Evolutionary conservation across 1,140 invertebrate genomes (phyloP), one percentile per base, ranked within the genome.

Genomic region (Cyrtorhinus lividipennis): DNA sequence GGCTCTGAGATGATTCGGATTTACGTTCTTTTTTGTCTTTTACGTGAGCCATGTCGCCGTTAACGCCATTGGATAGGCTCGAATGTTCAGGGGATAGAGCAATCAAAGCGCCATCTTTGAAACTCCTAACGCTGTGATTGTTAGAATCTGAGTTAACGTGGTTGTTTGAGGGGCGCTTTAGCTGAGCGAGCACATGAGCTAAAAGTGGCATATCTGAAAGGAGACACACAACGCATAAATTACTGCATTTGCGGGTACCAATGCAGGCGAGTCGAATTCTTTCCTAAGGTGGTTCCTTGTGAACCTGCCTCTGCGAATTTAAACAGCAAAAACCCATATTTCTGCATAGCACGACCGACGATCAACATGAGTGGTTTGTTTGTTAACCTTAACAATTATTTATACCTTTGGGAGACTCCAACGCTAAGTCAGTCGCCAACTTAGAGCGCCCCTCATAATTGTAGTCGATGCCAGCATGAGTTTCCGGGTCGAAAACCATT

Each of bases 401-500:
- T n/a, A n/a, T n/a, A n/a, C n/a, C n/a, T n/a, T n/a, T n/a, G n/a
- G 38, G 23, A 45, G 72, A 73, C 65, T 72, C 73, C 45, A 81
- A 73, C 63, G 75, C 76, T 65, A 82, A 73, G 64, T 81, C 75
- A 68, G 80, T 75, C 1, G 73, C 74, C 44, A 82, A 68, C 72
- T 80, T 78, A 63, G 75, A 73, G 68, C 79, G 75, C 27, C 76
- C 77, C 67, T 72, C 68, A 68, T 80, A 80, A 62, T 76, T 72
- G 69, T 78, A 80, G 65, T 76, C 74, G 65, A 74, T 76, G 18
- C 77, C 81, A 68, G 78, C 71, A 65, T 81, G 81, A 22, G 81
- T 78, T 75, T 87, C 85, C 61, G 82, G 79, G 70, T 86, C 83
- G 73, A 83, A 86, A 8, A 86, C 83, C 62, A 81, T 80, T 67